Evolutionary conservation across 2,113 vertebrate genomes (phyloP), one percentile per base, ranked within the genome.

Genomic region (Pteronura brasiliensis): DNA sequence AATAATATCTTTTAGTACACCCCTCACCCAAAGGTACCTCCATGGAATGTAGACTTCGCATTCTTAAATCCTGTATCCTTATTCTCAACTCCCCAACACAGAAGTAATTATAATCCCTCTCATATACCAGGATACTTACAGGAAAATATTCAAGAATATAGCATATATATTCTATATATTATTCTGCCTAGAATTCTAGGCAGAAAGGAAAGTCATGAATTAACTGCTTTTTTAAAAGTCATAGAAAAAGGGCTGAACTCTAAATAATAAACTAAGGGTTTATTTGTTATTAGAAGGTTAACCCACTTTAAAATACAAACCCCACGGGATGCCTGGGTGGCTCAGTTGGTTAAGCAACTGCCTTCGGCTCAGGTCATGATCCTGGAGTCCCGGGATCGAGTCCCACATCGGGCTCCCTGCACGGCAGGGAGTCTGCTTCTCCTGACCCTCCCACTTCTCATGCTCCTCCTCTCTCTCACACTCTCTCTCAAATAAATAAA

Each of bases 141-240:
- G 13, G 12, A 21, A 83, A 59, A 15, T 85, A 93, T 31, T 39
- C 84, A 91, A 94, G 59, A 97, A 97, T 88, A 92, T 17, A 80
- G 10, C 79, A 9, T 55, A 2, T 7, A n/a, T n/a, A n/a, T n/a
- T n/a, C n/a, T n/a, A n/a, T n/a, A n/a, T n/a, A n/a, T n/a, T n/a
- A n/a, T n/a, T n/a, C n/a, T n/a, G n/a, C n/a, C n/a, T n/a, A 81
- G 57, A 94, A 92, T 90, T 80, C 31, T 21, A 67, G 31, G 63
- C 55, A 76, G 36, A 34, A 92, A 49, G 12, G 18, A 90, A 89
- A 84, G 36, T 81, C 14, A 57, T 42, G 42, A 88, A 49, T 80
- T 69, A 88, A 67, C 31, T 74, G 29, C 20, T 49, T 61, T 79
- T 76, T 93, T 39, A n/a, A 94, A 87, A 84, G 9, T 57, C 8